Base-by-base conservation (phyloP, 2,113 vertebrate species). In the Bos javanicus region DNA sequence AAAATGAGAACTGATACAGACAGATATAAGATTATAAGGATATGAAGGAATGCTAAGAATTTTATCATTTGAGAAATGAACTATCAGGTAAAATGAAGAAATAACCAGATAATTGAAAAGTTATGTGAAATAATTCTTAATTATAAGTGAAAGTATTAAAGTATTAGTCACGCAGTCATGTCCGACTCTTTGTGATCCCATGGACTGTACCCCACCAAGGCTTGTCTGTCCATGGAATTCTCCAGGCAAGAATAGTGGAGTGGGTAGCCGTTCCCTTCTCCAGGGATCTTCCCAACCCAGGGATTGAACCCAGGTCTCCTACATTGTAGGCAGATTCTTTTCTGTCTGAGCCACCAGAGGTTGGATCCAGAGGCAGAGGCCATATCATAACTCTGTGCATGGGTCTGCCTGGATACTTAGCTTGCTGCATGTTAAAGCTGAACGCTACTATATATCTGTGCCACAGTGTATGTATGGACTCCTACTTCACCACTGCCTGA, bases 1-100 rank as follows among this genome's bases (percentile, higher is more conserved):
- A 36, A 46, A 28, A 74, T 81, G 56, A 89, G 52, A 62, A 96
- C 15, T 39, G 50, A 67, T n/a, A 59, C 13, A 86, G 52, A 86
- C 28, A 87, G 39, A 83, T 62, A 92, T 78, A 15, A 78, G 9
- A 48, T 30, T 78, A 10, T 54, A 84, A 91, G 21, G 9, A 23
- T 33, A 71, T 91, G 83, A 93, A 56, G n/a, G 10, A 33, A 60
- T 52, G 16, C 25, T 56, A n/a, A 90, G 28, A 39, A 5, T 87
- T 93, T 59, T 71, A 48, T 43, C 33, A 56, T 87, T 60, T 87
- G 57, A 87, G 39, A 64, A 90, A 67, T 54, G 6, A 90, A 81
- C 4, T 67, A 48, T 19, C 30, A 67, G 23, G n/a, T 50, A 76
- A 93, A 87, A 93, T 83, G 82, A 71, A 94, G 33, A 54, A 67